Evolutionary conservation across 2,888 invertebrate genomes (phyloP).

Genomic region (Dasypogon diadema): DNA sequence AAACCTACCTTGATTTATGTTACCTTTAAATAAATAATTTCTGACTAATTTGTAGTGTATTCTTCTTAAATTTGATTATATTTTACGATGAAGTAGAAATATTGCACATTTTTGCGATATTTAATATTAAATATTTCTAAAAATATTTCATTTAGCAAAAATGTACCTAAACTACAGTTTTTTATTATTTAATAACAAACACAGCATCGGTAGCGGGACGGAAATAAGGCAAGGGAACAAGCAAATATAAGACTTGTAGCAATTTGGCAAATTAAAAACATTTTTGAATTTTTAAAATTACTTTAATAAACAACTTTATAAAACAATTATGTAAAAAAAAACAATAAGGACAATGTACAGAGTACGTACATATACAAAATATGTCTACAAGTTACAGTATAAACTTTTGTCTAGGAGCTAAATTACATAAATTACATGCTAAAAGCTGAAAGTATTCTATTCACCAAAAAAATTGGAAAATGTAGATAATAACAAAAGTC

Average conservation of each 20-base stretch:
- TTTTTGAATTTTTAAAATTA: slow-evolving; percentile 43
- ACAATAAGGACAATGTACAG: slow-evolving; percentile 35
- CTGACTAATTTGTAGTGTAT: too few species aligned
- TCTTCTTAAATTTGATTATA: too few species aligned
- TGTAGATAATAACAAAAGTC: not conserved
- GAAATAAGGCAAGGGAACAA: slow-evolving; percentile 2
- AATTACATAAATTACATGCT: slow-evolving; percentile 46
- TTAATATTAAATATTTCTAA: too few species aligned
- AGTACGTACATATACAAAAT: slow-evolving; percentile 18
- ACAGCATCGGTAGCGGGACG: not conserved
- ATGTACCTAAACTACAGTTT: too few species aligned
- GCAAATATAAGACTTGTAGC: slow-evolving; percentile 12
- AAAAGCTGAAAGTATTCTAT: slow-evolving; percentile 14
- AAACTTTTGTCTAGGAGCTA: slow-evolving; percentile 35
- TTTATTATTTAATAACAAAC: too few species aligned
- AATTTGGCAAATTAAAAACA: slow-evolving; percentile 59
- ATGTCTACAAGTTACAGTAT: slow-evolving; percentile 34
- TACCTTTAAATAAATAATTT: too few species aligned
- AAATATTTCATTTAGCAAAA: too few species aligned
- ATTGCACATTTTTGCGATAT: too few species aligned
- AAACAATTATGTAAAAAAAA: slow-evolving; percentile 44
- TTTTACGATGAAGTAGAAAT: too few species aligned
- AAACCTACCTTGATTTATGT: too few species aligned
- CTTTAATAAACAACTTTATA: slow-evolving; percentile 42
- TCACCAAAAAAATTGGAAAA: not conserved